Percentiles rank a stretch among this genome's conserved stretches.
phyloP scores from a whole-genome alignment of 2,888 invertebrate species.

The Cylindroiulus punctatus region DNA sequence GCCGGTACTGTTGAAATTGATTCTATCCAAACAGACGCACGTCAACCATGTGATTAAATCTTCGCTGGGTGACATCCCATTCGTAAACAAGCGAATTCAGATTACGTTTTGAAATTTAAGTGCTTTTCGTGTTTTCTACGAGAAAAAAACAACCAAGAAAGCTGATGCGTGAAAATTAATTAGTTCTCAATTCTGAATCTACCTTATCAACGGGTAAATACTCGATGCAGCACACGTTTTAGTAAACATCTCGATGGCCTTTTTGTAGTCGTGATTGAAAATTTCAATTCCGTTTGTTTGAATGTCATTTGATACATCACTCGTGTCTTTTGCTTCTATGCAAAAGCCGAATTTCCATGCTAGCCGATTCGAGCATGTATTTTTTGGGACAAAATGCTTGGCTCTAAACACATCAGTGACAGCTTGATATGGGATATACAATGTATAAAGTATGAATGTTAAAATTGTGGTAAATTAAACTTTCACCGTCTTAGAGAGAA shows the following conservation, averaged over 20 bases:
- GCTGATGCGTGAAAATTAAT: slow-evolving; percentile 10
- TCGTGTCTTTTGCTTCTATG: neutral
- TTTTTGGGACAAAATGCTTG: too few relatives aligned
- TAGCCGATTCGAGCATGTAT: too few relatives aligned
- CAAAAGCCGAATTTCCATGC: neutral
- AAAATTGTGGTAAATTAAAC: too few relatives aligned
- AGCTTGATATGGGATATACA: too few relatives aligned
- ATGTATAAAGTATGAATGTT: too few relatives aligned
- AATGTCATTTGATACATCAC: neutral
- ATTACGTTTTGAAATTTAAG: neutral
- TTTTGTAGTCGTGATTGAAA: neutral
- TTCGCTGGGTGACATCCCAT: neutral
- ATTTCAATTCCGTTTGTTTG: neutral
- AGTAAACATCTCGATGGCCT: neutral
- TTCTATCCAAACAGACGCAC: neutral
- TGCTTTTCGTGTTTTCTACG: neutral
- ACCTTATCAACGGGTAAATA: neutral
- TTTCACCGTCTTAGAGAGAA: too few relatives aligned
- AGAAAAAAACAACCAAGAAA: neutral
- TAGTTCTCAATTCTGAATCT: neutral
- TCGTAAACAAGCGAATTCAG: neutral
- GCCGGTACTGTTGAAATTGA: neutral
- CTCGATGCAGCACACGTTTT: neutral
- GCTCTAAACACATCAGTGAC: too few relatives aligned
- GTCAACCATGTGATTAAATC: neutral